Percentiles rank a stretch among this genome's conserved stretches.
These are phyloP conservation scores for Heliconius melpomene DNA, from an alignment of 1,140 invertebrate genomes.

Conservation along the genomic window DNA sequence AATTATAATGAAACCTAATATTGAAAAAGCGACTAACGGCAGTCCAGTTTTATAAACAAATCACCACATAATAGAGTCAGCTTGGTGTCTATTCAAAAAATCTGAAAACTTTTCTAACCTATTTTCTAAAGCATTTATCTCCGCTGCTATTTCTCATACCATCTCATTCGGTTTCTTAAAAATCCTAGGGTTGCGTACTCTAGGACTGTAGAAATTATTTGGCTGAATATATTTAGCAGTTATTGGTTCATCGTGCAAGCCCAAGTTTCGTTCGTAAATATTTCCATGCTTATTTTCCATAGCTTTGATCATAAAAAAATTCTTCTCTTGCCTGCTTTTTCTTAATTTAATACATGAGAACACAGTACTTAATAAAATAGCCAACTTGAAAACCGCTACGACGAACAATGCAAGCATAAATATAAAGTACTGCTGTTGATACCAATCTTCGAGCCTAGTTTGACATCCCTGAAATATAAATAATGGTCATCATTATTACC, in stretches of 20 bases:
- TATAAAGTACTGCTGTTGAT: slow-evolving; percentile 87
- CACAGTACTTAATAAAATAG: slow-evolving; percentile 85
- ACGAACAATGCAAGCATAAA: slow-evolving; percentile 85
- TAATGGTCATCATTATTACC: slow-evolving; percentile 24
- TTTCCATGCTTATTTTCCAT: slow-evolving; percentile 69
- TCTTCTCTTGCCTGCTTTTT: slow-evolving; percentile 61
- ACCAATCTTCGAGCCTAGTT: slow-evolving; percentile 87
- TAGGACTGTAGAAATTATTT: slow-evolving; percentile 77
- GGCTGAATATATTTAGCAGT: slow-evolving; percentile 77
- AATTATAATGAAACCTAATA: background rate
- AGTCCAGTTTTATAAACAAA: background rate
- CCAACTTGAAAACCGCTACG: slow-evolving; percentile 86
- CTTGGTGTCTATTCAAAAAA: slow-evolving; percentile 75
- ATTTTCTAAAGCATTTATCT: slow-evolving; percentile 80
- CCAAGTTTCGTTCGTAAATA: slow-evolving; percentile 71
- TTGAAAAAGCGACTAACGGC: background rate
- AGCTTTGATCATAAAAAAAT: slow-evolving; percentile 66
- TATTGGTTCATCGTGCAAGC: slow-evolving; percentile 64
- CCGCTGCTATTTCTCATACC: slow-evolving; percentile 80
- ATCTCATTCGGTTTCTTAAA: slow-evolving; percentile 77
- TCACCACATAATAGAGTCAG: slow-evolving; percentile 80
- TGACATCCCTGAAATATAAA: slow-evolving; percentile 85
- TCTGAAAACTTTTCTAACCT: slow-evolving; percentile 79
- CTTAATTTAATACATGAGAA: slow-evolving; percentile 84
- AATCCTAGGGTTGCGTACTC: slow-evolving; percentile 73